These are phyloP conservation scores for Perca flavescens DNA, from an alignment of 2,113 vertebrate species.

Conservation along the genomic window DNA sequence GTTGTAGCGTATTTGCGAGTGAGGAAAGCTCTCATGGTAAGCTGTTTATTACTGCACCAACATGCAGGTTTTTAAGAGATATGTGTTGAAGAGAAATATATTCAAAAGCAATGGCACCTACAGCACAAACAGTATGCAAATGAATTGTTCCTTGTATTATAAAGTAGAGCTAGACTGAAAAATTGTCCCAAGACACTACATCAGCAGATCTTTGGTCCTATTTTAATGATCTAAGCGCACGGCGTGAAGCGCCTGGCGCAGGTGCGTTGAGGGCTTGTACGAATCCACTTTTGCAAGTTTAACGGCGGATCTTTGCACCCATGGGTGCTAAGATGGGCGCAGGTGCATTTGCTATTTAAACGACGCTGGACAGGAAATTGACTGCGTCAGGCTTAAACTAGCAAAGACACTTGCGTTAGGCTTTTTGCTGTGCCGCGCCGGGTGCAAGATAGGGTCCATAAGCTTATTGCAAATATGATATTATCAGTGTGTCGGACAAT, in stretches of 20 bases:
- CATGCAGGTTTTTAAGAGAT: not conserved
- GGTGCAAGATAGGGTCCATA: too few species aligned
- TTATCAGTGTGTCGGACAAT: not conserved
- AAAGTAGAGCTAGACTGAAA: not conserved
- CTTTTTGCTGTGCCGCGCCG: too few species aligned
- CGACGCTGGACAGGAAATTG: too few species aligned
- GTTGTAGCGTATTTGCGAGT: not conserved
- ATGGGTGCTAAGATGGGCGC: too few species aligned
- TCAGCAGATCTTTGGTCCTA: not conserved
- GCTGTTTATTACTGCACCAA: not conserved
- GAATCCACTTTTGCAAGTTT: too few species aligned
- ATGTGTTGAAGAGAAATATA: not conserved
- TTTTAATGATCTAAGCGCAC: too few species aligned
- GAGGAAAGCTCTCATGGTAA: constrained; percentile 1
- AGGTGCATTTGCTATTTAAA: too few species aligned
- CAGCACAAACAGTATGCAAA: constrained; percentile 11
- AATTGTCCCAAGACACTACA: not conserved
- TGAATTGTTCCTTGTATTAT: not conserved
- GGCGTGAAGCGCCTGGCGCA: too few species aligned
- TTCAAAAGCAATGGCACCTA: not conserved
- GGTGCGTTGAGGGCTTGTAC: too few species aligned
- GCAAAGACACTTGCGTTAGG: too few species aligned
- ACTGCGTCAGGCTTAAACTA: too few species aligned
- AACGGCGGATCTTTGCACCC: too few species aligned
- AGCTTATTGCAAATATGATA: not conserved